Conservation (phyloP, 1,140 invertebrate species). For the Zophobas morio region DNA sequence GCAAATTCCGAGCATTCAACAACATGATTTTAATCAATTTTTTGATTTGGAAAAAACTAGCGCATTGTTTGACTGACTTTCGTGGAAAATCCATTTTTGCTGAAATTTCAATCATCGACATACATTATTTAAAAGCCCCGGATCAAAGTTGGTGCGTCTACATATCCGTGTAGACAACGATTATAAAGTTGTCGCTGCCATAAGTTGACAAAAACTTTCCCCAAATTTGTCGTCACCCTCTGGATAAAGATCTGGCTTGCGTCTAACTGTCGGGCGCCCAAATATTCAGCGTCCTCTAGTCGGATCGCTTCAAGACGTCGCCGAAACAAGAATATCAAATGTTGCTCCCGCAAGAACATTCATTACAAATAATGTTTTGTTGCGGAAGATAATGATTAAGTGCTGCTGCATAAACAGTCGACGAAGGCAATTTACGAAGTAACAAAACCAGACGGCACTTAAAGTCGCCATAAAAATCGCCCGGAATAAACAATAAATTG, state of each 20-base stretch:
- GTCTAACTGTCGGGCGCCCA: not conserved
- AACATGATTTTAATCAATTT: not conserved
- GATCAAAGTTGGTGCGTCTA: not conserved
- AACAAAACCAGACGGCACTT: not conserved
- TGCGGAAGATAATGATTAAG: too few species aligned
- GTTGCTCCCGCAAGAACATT: not conserved
- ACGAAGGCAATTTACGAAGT: slow-evolving; percentile 1
- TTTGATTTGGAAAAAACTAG: not conserved
- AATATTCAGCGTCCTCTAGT: not conserved
- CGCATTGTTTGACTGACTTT: too few species aligned
- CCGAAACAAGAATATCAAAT: not conserved
- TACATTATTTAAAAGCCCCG: not conserved
- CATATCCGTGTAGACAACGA: not conserved
- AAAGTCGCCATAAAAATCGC: slow-evolving; percentile 10
- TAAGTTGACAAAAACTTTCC: not conserved
- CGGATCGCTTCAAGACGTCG: not conserved
- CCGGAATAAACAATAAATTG: not conserved
- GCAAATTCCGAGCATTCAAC: not conserved
- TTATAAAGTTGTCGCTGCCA: not conserved
- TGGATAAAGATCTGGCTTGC: slow-evolving; percentile 4
- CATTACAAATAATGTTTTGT: not conserved
- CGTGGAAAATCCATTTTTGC: too few species aligned
- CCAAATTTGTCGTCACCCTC: not conserved
- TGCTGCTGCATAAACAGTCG: not conserved
- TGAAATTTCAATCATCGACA: too few species aligned